Percentiles rank a stretch among this genome's conserved stretches.
Evolutionary conservation across 2,113 vertebrate species (phyloP).

Genomic region (Tringa solitaria): DNA sequence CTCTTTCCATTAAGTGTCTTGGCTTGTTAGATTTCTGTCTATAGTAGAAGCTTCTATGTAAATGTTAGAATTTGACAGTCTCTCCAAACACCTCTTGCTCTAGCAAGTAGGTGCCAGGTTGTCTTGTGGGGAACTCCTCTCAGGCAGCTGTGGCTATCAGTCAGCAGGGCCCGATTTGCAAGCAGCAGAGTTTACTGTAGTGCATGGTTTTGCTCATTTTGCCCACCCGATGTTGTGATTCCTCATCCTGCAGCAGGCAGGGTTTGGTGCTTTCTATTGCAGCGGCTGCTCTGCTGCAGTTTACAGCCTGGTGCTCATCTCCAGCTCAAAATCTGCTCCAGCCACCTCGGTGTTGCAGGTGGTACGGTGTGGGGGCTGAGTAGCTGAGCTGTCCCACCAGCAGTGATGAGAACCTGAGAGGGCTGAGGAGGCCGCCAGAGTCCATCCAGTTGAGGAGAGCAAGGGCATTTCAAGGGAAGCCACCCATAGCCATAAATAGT

Average conservation of each 20-base stretch:
- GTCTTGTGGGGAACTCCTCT: not conserved
- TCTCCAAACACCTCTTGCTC: not conserved
- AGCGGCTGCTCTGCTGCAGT: not conserved
- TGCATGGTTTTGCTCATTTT: not conserved
- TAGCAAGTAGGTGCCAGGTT: not conserved
- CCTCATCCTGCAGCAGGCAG: fast-evolving
- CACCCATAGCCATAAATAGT: not conserved
- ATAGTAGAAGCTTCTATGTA: not conserved
- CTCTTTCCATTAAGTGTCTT: not conserved
- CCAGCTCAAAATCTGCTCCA: not conserved
- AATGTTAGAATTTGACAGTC: not conserved
- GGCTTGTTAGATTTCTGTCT: not conserved
- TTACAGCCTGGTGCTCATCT: not conserved
- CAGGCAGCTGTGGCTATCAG: not conserved
- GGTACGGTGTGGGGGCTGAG: not conserved
- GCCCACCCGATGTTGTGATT: not conserved
- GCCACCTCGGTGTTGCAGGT: not conserved
- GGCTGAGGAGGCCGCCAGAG: not conserved
- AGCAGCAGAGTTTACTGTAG: not conserved
- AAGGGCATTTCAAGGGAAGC: not conserved
- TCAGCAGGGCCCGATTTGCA: fast-evolving
- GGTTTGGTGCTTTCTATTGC: not conserved
- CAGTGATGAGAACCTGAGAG: not conserved
- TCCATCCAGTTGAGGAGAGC: not conserved
- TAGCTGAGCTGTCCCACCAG: not conserved